Conservation (phyloP, 1,140 invertebrate species). For the Diabrotica undecimpunctata region DNA sequence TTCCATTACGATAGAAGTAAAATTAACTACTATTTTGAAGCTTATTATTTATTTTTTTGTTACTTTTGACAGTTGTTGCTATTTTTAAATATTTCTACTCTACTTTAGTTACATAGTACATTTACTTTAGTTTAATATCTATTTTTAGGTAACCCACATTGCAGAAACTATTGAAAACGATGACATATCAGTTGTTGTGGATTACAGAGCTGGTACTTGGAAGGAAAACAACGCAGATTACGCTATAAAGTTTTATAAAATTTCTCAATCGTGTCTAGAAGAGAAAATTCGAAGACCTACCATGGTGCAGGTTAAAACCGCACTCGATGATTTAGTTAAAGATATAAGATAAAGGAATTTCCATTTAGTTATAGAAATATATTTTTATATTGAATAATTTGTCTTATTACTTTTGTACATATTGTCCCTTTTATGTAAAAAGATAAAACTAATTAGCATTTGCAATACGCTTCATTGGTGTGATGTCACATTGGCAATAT, state of each 20-base stretch:
- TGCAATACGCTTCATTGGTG: too few species aligned
- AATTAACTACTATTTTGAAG: too few species aligned
- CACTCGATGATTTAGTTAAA: conserved; percentile 12
- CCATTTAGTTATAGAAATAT: background rate
- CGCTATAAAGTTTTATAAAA: conserved; percentile 40
- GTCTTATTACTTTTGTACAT: background rate
- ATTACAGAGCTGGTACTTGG: conserved; percentile 41
- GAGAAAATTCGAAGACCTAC: conserved; percentile 47
- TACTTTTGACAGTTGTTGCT: background rate
- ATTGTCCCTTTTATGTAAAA: background rate
- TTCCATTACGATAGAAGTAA: too few species aligned
- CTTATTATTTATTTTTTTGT: too few species aligned
- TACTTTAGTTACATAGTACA: too few species aligned
- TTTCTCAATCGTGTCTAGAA: conserved; percentile 44
- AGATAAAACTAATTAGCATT: background rate
- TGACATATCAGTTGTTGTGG: conserved; percentile 34
- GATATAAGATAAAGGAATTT: background rate
- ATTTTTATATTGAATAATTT: background rate
- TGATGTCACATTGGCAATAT: too few species aligned
- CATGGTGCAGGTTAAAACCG: conserved; percentile 24
- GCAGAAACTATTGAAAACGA: conserved; percentile 44
- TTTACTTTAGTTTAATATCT: too few species aligned
- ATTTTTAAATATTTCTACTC: too few species aligned
- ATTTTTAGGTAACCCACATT: conserved; percentile 38
- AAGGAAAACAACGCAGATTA: conserved; percentile 33